phyloP scores from a whole-genome alignment of 2,888 invertebrate species.

The Drymonia ruficornis region DNA sequence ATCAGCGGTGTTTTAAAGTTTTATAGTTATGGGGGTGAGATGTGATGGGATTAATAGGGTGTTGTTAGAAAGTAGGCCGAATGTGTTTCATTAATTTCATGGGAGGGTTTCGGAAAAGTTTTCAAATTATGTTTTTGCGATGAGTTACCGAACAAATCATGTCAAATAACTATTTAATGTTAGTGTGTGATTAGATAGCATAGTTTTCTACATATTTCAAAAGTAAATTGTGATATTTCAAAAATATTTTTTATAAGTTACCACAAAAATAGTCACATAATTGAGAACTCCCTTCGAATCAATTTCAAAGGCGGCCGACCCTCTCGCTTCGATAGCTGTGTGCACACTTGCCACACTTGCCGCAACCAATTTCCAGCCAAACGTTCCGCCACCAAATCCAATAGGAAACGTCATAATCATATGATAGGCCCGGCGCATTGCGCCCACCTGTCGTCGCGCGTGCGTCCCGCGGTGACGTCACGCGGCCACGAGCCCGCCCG shows the following conservation, averaged over 20 bases:
- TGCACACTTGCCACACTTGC: constrained; percentile 55
- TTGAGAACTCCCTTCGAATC: constrained; percentile 35
- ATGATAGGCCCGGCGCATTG: constrained; percentile 82
- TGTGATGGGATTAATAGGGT: neutral
- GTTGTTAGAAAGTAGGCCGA: neutral
- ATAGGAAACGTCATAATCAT: constrained; percentile 82
- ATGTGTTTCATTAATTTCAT: neutral
- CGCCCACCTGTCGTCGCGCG: constrained; percentile 84
- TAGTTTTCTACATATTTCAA: neutral
- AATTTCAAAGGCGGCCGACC: constrained; percentile 38
- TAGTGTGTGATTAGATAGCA: neutral
- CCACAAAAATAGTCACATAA: constrained; percentile 28
- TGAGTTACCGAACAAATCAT: no score
- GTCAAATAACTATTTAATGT: no score
- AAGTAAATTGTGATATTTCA: no score
- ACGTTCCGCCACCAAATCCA: constrained; percentile 59
- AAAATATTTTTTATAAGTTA: no score
- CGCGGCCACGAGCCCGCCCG: constrained; percentile 54
- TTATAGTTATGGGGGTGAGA: constrained; percentile 20
- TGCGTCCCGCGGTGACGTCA: constrained; percentile 81
- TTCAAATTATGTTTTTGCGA: no score
- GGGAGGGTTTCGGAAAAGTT: no score
- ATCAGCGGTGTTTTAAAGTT: constrained; percentile 22
- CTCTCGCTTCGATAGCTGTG: constrained; percentile 35
- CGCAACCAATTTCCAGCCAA: constrained; percentile 61